Evolutionary conservation across 2,797 vertebrate species (phyloP).

Genomic region (Intellagama lesueurii): DNA sequence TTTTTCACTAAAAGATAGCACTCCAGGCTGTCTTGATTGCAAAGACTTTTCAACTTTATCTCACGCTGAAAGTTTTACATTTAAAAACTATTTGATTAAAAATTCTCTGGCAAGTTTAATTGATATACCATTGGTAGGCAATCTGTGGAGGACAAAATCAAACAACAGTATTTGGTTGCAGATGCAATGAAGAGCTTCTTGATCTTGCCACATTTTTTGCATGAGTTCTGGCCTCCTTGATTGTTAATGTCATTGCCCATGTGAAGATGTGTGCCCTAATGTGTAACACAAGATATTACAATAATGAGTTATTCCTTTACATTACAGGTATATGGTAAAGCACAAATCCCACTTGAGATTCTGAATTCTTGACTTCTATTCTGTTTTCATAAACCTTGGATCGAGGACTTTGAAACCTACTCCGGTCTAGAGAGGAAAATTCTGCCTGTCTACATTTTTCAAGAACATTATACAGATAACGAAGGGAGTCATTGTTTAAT

Average conservation of each 20-base stretch:
- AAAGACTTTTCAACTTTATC: not conserved
- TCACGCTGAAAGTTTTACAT: not conserved
- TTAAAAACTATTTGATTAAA: not conserved
- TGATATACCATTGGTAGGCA: not conserved
- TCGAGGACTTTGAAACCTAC: conserved; percentile 73
- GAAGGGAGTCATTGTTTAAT: conserved; percentile 71
- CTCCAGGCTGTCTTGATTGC: no score
- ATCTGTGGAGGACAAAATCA: not conserved
- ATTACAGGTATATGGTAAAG: conserved; percentile 96
- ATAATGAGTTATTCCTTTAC: conserved; percentile 3
- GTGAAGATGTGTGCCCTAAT: not conserved
- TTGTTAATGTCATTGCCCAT: not conserved
- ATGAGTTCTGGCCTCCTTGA: not conserved
- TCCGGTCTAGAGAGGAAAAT: conserved; percentile 71
- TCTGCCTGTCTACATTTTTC: conserved; percentile 71
- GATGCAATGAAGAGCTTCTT: not conserved
- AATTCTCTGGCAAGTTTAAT: not conserved
- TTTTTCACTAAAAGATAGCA: no score
- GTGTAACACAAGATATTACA: conserved; percentile 9
- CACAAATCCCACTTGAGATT: conserved; percentile 98
- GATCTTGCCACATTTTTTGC: not conserved
- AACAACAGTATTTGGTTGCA: not conserved
- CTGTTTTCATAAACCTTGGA: conserved; percentile 67
- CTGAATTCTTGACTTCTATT: conserved; percentile 80
- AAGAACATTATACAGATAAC: conserved; percentile 76